Evolutionary conservation across 2,888 invertebrate species (phyloP), one percentile per base, ranked within the genome.

Genomic region (Pediacus dermestoides): DNA sequence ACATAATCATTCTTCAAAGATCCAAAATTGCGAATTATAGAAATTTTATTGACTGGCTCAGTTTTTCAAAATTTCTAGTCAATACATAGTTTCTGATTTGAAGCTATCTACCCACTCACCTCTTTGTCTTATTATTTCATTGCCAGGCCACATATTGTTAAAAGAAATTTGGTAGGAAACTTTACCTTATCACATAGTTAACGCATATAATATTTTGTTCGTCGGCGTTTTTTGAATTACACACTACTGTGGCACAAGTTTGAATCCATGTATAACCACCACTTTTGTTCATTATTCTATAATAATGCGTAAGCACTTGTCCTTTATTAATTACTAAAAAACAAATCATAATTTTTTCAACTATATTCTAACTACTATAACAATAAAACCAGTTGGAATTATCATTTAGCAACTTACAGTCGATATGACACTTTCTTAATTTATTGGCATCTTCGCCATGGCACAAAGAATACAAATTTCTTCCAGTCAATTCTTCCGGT

Each of bases 171-270:
- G n/a, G n/a, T n/a, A n/a, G n/a, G n/a, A n/a, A n/a, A n/a, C n/a
- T 67, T 72, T 73, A 93, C 93, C 92, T 94, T 62, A 96, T 86
- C 48, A 96, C 91, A 71, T 95, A 95, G 73, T 95, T 94, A 60
- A 96, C 93, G 66, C 94, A 94, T 52, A 96, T 93, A 57, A 96
- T 92, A 64, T 92, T 95, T 71, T 95, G 94, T 66, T 96, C 95
- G 48, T 96, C 95, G 3, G 90, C 88, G 63, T 93, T 94, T 72
- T 95, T 96, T 34, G 89, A 85, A 64, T 87, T 93, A 73, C 92
- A 94, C 39, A 96, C 89, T 26, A 95, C 91, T 0, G 95, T 96
- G 42, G 95, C 95, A 68, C 95, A 96, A 1, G 92, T 93, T 71
- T 95, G 95, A 60, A 96, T 73, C 95, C 95, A 96, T 35, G 93